Evolutionary conservation across 2,888 invertebrate species (phyloP), one percentile per base, ranked within the genome.

Genomic region (Drosophila meridiana): DNA sequence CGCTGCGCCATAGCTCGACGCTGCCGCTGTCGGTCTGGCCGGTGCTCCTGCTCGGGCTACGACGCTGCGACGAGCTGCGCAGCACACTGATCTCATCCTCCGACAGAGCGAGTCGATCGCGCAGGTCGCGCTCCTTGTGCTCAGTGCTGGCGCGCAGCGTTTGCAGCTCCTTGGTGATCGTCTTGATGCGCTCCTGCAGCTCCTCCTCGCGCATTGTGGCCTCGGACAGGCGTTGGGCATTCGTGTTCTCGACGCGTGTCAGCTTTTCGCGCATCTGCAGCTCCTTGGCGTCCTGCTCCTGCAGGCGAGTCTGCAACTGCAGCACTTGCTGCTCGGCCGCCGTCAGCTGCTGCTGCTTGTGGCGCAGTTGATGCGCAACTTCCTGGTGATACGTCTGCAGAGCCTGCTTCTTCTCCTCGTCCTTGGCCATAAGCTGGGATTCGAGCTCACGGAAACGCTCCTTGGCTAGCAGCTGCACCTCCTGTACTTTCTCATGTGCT

Each of bases 401-500:
- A 20, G 89, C 86, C 30, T 85, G 83, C 11, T 91, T 90, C 68
- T 88, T 82, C 66, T 90, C 90, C 38, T 74, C 82, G 42, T 92
- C 89, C 74, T 92, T 92, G 66, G 80, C 78, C 42, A 57, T 73
- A 70, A 93, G 71, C 78, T 92, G 91, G 11, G 79, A 58, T 66
- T 93, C 91, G 3, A 93, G 69, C 28, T 84, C 79, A 32, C 80
- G 71, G 55, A 92, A 87, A 58, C 92, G 91, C 36, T 92, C 88
- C 72, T 91, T 90, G 45, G 92, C 91, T 62, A 85, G 78, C 67
- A 79, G 68, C 76, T 93, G 90, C 50, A 91, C 79, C 65, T 93
- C 92, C 67, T 72, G 93, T 91, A 95, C 91, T 92, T 94, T 95
- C 92, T 94, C 94, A 91, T 95, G 94, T 91, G 95, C 95, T 95